Base-by-base conservation (phyloP, 2,888 invertebrate genomes). In the Aphodius granarius region DNA sequence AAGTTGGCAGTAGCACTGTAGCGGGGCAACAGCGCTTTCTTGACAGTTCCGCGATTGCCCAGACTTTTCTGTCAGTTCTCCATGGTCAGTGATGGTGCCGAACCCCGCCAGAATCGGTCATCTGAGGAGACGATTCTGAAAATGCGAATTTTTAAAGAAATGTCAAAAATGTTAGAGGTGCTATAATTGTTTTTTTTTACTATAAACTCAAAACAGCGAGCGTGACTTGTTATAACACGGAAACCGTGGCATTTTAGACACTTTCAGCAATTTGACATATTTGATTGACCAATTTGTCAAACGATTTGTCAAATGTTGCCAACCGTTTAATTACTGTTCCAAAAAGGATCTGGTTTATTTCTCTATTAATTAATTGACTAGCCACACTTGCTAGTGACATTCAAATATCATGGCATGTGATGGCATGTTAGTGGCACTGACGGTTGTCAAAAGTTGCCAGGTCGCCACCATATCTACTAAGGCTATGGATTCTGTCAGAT, bases 61-160 rank as follows among this genome's bases (percentile, higher is more conserved):
- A 75, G 73, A 71, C 63, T 76, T 73, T 71, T 77, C 68, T 65
- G 77, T 77, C 77, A 77, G 75, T 65, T 75, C 65, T 71, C 71
- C 21, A n/a, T 66, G 66, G 21, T 66, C 19, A 13, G 20, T 66
- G 43, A 43, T 43, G 43, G 43, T 43, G 43, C 13, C 13, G 13
- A 43, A 13, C 43, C 43, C 43, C 43, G 43, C 43, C 43, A 43
- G 43, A 43, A 43, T 43, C 43, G 13, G 43, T 43, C 43, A 43
- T 43, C 1, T 2, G 43, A 43, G 43, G 6, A 13, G 43, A 43
- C 43, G 43, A 2, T 43, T 43, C 43, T 43, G 43, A 43, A 43
- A 43, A 9, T 43, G 3, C 6, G 4, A 43, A 43, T 43, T 43
- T 43, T 43, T 1, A 43, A 43, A 43, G 2, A 43, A 43, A 3